Evolutionary conservation across 2,113 vertebrate genomes (phyloP), one percentile per base, ranked within the genome.

Genomic region (Gymnocephalus cernua): DNA sequence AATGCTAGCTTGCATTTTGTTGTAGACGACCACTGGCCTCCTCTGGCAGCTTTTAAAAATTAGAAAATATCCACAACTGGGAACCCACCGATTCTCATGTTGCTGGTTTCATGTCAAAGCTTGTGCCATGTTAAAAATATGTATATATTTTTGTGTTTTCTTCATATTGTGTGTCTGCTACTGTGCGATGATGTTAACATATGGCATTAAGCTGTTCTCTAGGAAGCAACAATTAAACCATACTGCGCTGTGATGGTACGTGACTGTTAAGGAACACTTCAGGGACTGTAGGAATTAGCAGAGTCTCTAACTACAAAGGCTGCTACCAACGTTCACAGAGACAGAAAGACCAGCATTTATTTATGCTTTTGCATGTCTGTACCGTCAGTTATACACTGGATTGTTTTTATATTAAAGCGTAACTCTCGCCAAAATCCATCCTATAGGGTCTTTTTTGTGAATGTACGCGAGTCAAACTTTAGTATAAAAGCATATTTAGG

Each of bases 321-420:
- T 59, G 59, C 75, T 2, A 8, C 32, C 19, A 45, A 19, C 70
- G 51, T 75, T 41, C 9, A 4, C 44, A 35, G 27, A 54, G 10
- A 12, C 19, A 6, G n/a, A 44, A 19, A 50, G 48, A 6, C 19
- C 32, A 48, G 56, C 56, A 21, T 51, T 67, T 38, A 14, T 61
- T 73, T 48, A 23, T 58, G 23, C 16, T 2, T 76, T 58, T 74
- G 35, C 1, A 38, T 32, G 2, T 35, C 32, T 19, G 56, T 62
- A 27, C 41, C 70, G 48, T 48, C 48, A n/a, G 2, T 71, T 50
- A 62, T 1, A 41, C 19, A 73, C 3, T 21, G 54, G 77, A 87
- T 70, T 79, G 57, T 65, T 72, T 41, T 50, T 27, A 0, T 4
- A 65, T 79, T 23, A n/a, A n/a, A n/a, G n/a, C n/a, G n/a, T n/a